Conservation (phyloP, 2,888 invertebrate species). For the Nomada fabriciana region DNA sequence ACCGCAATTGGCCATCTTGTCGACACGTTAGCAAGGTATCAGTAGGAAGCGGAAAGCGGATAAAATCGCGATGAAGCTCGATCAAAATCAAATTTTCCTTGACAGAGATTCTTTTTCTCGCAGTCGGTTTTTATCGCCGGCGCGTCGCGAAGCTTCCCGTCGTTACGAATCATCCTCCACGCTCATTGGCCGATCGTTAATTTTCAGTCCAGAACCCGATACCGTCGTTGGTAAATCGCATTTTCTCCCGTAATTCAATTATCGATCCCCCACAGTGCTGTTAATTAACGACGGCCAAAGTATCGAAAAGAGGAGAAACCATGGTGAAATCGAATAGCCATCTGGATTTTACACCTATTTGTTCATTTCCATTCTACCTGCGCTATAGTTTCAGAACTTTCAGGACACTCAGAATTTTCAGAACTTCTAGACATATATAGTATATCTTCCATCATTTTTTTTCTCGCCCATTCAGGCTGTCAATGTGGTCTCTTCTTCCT, state of each 20-base stretch:
- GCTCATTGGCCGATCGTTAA: slow-evolving; percentile 53
- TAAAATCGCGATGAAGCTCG: not conserved
- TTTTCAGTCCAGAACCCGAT: slow-evolving; percentile 48
- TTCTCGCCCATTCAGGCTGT: not conserved
- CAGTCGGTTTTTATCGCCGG: not conserved
- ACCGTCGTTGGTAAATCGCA: slow-evolving; percentile 56
- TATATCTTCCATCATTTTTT: not conserved
- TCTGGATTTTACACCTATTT: not conserved
- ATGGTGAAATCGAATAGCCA: slow-evolving; percentile 30
- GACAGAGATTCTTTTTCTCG: slow-evolving; percentile 23
- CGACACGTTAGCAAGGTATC: not conserved
- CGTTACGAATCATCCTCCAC: slow-evolving; percentile 46
- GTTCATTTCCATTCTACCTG: not conserved
- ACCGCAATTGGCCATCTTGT: no score
- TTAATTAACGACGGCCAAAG: slow-evolving; percentile 60
- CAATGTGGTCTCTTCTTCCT: not conserved
- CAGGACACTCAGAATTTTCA: no score
- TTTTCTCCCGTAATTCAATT: slow-evolving; percentile 63
- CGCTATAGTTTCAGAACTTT: not conserved
- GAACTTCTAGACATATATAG: no score
- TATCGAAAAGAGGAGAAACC: slow-evolving; percentile 31
- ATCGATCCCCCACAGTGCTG: slow-evolving; percentile 46
- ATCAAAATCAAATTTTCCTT: slow-evolving; percentile 8
- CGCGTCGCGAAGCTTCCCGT: slow-evolving; percentile 14
- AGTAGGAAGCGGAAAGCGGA: not conserved